Conservation (phyloP, 1,140 invertebrate genomes). For the Drepana arcuata region DNA sequence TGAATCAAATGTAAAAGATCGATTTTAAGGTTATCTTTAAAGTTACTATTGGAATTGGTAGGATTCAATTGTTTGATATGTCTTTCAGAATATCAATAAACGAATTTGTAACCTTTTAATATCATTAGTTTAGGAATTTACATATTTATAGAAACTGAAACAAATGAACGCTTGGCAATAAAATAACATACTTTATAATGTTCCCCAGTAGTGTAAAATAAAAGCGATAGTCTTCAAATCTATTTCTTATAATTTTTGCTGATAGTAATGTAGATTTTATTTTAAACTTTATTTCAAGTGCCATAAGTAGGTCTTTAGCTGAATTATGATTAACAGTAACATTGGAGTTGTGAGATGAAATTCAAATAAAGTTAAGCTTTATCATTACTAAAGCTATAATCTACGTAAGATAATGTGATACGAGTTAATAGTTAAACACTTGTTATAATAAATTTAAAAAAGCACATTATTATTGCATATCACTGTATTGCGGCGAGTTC, state of each 20-base stretch:
- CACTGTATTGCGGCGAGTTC: conserved; percentile 42
- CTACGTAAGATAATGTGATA: conserved; percentile 70
- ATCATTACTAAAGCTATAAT: conserved; percentile 46
- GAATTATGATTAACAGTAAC: conserved; percentile 37
- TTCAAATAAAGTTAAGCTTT: conserved; percentile 52
- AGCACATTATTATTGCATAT: conserved; percentile 65
- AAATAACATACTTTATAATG: conserved; percentile 31
- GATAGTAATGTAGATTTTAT: conserved; percentile 12
- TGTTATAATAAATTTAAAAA: conserved; percentile 50
- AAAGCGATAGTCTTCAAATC: conserved; percentile 6
- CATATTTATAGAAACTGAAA: conserved; percentile 33
- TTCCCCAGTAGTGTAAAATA: conserved; percentile 37
- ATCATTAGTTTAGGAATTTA: conserved; percentile 58
- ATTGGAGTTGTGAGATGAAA: conserved; percentile 60
- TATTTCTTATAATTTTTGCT: conserved; percentile 12
- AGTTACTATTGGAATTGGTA: conserved; percentile 54
- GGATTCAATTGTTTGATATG: conserved; percentile 53
- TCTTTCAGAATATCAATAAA: conserved; percentile 61
- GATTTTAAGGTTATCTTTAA: conserved; percentile 41
- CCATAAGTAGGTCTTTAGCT: conserved; percentile 45
- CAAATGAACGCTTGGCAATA: conserved; percentile 66
- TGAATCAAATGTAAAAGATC: conserved; percentile 17
- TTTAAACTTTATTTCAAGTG: conserved; percentile 49
- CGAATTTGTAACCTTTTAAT: conserved; percentile 64
- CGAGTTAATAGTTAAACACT: conserved; percentile 57